Evolutionary conservation across 1,140 invertebrate genomes (phyloP).

Genomic region (Harpegnathos saltator): DNA sequence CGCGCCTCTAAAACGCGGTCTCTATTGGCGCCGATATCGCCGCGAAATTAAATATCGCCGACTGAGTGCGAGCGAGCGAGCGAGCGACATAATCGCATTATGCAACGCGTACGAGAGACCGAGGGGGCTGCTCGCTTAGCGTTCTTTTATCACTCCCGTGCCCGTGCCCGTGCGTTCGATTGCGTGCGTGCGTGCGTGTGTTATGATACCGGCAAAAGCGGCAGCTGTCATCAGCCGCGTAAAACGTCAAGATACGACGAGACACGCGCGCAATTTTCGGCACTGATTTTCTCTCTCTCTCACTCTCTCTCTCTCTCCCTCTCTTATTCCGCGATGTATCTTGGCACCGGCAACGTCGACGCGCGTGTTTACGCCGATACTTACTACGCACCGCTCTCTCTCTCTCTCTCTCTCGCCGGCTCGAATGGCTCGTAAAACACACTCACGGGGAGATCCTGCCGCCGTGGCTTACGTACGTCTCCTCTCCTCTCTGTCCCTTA

Average conservation of each 20-base stretch:
- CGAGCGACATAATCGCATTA: neutral
- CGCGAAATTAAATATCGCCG: slow-evolving; percentile 21
- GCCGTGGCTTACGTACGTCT: too few relatives aligned
- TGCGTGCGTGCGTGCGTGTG: too few relatives aligned
- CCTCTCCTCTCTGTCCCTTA: neutral
- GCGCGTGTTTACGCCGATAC: slow-evolving; percentile 35
- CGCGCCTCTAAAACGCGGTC: too few relatives aligned
- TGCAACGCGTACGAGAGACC: neutral
- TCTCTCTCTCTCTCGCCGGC: neutral
- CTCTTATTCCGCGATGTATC: neutral
- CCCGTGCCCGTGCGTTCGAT: neutral
- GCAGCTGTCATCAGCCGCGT: slow-evolving; percentile 2
- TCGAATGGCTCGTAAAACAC: neutral
- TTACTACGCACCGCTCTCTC: slow-evolving; percentile 23
- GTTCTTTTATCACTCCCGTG: too few relatives aligned
- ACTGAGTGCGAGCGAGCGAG: too few relatives aligned
- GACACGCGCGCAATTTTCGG: slow-evolving; percentile 31
- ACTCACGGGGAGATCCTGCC: neutral
- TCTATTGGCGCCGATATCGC: too few relatives aligned
- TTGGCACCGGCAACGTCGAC: slow-evolving; percentile 40
- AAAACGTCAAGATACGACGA: slow-evolving; percentile 23
- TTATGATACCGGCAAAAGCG: neutral
- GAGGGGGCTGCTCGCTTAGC: neutral
- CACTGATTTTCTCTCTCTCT: neutral
- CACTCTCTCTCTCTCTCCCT: too few relatives aligned